Evolutionary conservation across 2,113 vertebrate genomes (phyloP), one percentile per base, ranked within the genome.

Genomic region (Cheilinus undulatus): DNA sequence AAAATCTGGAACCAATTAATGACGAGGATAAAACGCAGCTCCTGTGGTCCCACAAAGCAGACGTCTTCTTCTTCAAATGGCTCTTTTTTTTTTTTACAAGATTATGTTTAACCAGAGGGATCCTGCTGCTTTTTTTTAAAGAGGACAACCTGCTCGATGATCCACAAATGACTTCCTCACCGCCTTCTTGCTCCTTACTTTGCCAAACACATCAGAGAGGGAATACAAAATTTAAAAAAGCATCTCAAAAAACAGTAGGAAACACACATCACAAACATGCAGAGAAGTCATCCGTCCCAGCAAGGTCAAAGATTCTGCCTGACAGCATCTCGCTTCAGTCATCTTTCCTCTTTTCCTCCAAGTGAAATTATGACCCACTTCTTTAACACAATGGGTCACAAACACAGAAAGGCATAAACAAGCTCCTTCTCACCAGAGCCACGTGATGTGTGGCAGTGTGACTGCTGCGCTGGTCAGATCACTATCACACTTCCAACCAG

Each of bases 1-100:
- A 43, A 79, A 82, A 78, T 76, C 89, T 92, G 92, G 85, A 90
- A 83, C 52, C 76, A 68, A 87, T 93, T 90, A 90, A 81, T 81
- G 88, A 60, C 1, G 50, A 61, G 78, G 76, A 61, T 81, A 85
- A 89, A 91, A 85, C 68, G 61, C 34, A 69, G 63, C 85, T 89
- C 89, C 84, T 67, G 54, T 71, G 77, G 84, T 67, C 82, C 76
- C 67, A 75, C 65, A 60, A 73, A 56, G 85, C 79, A 83, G 42
- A 84, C 53, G 57, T 65, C 62, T 26, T 86, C 69, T 66, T 64
- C 83, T 91, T 89, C 80, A 91, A 91, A 88, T 71, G 73, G 62
- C 51, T 43, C 32, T 71, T 84, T 64, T 84, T 69, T 71, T 67
- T 61, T 81, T 79, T 88, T 78, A 88, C 66, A 52, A 92, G 87